Evolutionary conservation across 2,797 vertebrate species (phyloP), one percentile per base, ranked within the genome.

Genomic region (Hemibagrus guttatus): DNA sequence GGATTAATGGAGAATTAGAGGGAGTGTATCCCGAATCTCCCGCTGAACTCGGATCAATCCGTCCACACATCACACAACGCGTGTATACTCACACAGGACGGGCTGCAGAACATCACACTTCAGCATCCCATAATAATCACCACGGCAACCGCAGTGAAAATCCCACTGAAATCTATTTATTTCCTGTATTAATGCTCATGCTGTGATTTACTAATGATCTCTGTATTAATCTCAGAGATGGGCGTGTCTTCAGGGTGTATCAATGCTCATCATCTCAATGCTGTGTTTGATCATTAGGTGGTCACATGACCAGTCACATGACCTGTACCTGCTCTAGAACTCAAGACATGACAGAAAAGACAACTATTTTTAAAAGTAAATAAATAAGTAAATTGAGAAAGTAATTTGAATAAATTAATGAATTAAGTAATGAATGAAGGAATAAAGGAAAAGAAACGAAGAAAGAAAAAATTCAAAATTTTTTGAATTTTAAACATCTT

Each of bases 1-100:
- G 89, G 90, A 93, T 83, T 88, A 90, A 90, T 88, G 23, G 74
- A 88, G 68, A 16, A 93, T 94, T 93, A 92, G 92, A 46, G 82
- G 2, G 54, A 72, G 58, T 17, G n/a, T 56, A 35, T 58, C 49
- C 63, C 23, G 12, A 19, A 35, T 35, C 59, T 78, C 54, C 52
- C 5, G 19, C 74, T 54, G 74, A 14, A 16, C 28, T 28, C 7
- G 14, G 49, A 54, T 31, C 8, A 54, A 19, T 28, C 74, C 3
- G 2, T 49, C 72, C 72, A 52, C 46, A 26, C 63, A 28, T 14
- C 63, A 68, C 28, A 69, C 68, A 71, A 21, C 1, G 19, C 3
- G 35, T 39, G 66, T 17, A n/a, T n/a, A n/a, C n/a, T 39, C 35
- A 39, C 4, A 39, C 35, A 39, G 35, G 35, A 39, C 35, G 4